These are phyloP conservation scores for Acromyrmex echinatior DNA, from an alignment of 1,140 invertebrate species.

Conservation along the genomic window DNA sequence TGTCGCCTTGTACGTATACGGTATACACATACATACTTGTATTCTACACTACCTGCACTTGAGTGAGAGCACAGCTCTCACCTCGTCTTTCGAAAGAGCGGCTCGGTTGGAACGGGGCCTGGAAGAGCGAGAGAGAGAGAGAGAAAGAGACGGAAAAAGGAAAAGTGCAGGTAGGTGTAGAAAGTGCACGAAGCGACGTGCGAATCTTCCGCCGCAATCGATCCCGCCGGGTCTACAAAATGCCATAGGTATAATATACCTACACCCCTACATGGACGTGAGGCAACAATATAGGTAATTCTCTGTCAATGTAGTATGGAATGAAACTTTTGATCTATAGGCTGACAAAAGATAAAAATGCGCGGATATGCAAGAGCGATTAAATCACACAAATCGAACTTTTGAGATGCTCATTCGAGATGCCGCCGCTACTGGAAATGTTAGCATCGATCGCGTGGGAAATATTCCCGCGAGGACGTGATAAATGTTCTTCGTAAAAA, in stretches of 20 bases:
- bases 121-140: background rate
- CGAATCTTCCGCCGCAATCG: slow-evolving; percentile 30
- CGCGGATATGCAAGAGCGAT: background rate
- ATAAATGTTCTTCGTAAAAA: background rate
- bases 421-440: background rate
- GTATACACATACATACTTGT: too few species aligned
- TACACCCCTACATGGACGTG: background rate
- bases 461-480: background rate
- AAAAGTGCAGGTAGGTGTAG: background rate
- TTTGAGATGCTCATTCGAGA: background rate
- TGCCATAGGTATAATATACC: background rate
- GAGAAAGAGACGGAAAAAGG: background rate
- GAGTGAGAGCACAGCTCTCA: background rate
- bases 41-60: background rate
- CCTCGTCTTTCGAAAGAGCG: background rate
- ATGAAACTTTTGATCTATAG: background rate
- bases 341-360: background rate
- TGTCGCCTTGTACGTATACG: background rate
- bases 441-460: background rate
- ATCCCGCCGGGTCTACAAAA: slow-evolving; percentile 21
- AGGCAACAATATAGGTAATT: slow-evolving; percentile 26
- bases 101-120: too few species aligned
- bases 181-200: background rate
- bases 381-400: background rate
- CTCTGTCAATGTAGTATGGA: background rate